Percentiles rank a stretch among this genome's conserved stretches.
Conservation (phyloP, 2,888 invertebrate genomes). For the Lathronympha strigana region DNA sequence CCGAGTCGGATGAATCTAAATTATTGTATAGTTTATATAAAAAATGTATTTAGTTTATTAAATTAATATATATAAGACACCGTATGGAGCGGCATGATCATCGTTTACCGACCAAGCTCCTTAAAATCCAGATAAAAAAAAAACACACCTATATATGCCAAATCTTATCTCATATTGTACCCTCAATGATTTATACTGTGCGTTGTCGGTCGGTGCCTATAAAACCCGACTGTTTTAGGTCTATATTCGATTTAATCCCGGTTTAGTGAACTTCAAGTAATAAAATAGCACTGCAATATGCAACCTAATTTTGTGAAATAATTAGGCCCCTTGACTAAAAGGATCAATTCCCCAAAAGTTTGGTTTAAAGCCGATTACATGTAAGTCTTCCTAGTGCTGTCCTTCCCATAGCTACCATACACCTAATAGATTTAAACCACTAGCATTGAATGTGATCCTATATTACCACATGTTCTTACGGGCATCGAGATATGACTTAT, state of each 20-base stretch:
- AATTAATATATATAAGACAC: no score
- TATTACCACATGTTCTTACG: background rate
- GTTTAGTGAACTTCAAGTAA: background rate
- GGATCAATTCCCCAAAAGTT: conserved; percentile 41
- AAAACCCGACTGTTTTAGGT: no score
- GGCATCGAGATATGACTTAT: background rate
- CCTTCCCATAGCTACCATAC: background rate
- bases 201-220: no score
- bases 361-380: conserved; percentile 40
- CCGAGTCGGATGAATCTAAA: no score
- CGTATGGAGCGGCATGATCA: no score
- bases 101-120: no score
- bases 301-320: conserved; percentile 33
- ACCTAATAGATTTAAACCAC: background rate
- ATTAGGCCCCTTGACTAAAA: conserved; percentile 25
- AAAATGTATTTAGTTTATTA: no score
- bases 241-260: background rate
- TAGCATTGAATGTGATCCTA: background rate
- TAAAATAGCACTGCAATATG: conserved; percentile 9
- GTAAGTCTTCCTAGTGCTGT: conserved; percentile 39
- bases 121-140: no score
- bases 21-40: no score
- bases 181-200: no score
- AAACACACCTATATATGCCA: no score
- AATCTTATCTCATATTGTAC: no score